Evolutionary conservation across 2,797 vertebrate species (phyloP), one percentile per base, ranked within the genome.

Genomic region (Oreortyx pictus): DNA sequence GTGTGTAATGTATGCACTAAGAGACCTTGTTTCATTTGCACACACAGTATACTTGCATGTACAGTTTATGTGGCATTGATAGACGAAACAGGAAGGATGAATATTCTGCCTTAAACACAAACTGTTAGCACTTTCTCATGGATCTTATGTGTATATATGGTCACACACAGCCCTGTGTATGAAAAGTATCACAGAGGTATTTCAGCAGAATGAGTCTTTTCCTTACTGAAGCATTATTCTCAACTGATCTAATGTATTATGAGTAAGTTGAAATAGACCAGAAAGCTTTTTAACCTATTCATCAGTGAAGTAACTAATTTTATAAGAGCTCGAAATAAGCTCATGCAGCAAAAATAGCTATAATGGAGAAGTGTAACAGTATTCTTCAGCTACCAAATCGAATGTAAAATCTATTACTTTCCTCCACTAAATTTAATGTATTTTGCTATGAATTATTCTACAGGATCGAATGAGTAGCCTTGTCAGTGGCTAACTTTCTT

Each of bases 201-300:
- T 50, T 29, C 14, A n/a, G 41, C 23, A 61, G 39, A 37, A 60
- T 0, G 0, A 50, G 13, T 39, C 2, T 75, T 64, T 68, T 47
- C 39, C 44, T 59, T 71, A 35, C 54, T 54, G 23, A 70, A 91
- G 57, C 89, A 90, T 56, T 90, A 19, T 79, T 52, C n/a, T 72
- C 86, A 56, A 64, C 71, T 94, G 37, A 71, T 93, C 61, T 29
- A 78, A 54, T 14, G 4, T 46, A 14, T 82, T 43, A 49, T 14
- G 18, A 73, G 67, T 90, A 92, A 72, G 81, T 84, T 91, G 83
- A 95, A 94, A 90, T 67, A 76, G 19, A 44, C 9, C 82, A 89
- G 73, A 81, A 87, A 93, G 71, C 8, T 82, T 94, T 96, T 96
- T 70, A 94, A 93, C n/a, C 24, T 88, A 16, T 87, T 94, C 16